Percentiles rank a stretch among this genome's conserved stretches.
Conservation (phyloP, 2,113 vertebrate species). For the Terrapene triunguis region DNA sequence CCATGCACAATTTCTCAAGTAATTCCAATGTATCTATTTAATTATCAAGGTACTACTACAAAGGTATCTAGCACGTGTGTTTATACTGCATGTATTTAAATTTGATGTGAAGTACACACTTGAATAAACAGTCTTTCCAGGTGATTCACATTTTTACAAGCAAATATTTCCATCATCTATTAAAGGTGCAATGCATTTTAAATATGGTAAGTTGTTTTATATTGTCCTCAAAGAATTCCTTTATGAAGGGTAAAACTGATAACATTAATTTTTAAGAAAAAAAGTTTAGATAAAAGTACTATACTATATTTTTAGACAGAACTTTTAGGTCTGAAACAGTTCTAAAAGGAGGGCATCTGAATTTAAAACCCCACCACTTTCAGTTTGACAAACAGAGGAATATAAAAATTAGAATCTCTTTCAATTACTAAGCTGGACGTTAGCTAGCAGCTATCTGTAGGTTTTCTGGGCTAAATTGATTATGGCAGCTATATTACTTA, state of each 20-base stretch:
- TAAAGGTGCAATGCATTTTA: constrained; percentile 92
- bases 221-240: neutral
- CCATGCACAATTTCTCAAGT: constrained; percentile 62
- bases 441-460: constrained; percentile 52
- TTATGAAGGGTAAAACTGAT: neutral
- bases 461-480: constrained; percentile 49
- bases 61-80: constrained; percentile 46
- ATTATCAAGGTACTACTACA: constrained; percentile 9
- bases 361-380: constrained; percentile 9
- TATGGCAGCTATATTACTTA: constrained; percentile 37
- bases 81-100: constrained; percentile 47
- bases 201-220: constrained; percentile 56
- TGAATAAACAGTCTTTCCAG: constrained; percentile 30
- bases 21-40: constrained; percentile 59
- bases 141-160: constrained; percentile 25
- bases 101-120: constrained; percentile 44
- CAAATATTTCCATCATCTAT: constrained; percentile 71
- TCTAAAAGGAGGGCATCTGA: constrained; percentile 56
- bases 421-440: constrained; percentile 46
- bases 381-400: constrained; percentile 43
- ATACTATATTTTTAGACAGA: constrained; percentile 36
- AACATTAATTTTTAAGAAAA: constrained; percentile 33
- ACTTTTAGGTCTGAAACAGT: constrained; percentile 56
- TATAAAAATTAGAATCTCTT: constrained; percentile 38
- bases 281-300: constrained; percentile 17